Evolutionary conservation across 2,113 vertebrate genomes (phyloP).

Genomic region (Bos javanicus): DNA sequence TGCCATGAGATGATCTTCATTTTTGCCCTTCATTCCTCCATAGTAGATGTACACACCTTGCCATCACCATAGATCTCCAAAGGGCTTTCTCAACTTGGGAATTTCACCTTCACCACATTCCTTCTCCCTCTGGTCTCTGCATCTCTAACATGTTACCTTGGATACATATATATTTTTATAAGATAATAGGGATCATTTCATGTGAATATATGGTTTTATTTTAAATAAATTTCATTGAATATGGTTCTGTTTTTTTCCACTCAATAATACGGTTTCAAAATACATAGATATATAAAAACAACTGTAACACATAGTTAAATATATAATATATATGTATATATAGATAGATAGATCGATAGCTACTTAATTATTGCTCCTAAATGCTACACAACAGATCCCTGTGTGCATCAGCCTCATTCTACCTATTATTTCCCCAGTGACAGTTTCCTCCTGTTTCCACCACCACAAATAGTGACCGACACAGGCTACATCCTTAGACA

Average conservation of each 20-base stretch:
- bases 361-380: background rate
- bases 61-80: background rate
- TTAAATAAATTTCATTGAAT: background rate
- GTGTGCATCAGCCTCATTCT: background rate
- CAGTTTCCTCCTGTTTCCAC: background rate
- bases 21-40: no score
- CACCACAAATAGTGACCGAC: background rate
- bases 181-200: background rate
- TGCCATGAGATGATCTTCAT: background rate
- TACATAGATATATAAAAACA: background rate
- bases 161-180: background rate
- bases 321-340: background rate
- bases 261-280: background rate
- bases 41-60: background rate
- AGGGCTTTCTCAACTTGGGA: background rate
- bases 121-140: background rate
- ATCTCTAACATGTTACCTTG: background rate
- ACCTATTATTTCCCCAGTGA: background rate
- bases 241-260: background rate
- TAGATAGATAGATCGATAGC: rapidly evolving
- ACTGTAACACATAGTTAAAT: background rate
- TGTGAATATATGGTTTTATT: background rate
- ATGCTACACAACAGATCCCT: no score
- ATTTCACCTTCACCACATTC: background rate
- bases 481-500: background rate